Evolutionary conservation across 2,113 vertebrate genomes (phyloP).

Genomic region (Callorhinus ursinus): DNA sequence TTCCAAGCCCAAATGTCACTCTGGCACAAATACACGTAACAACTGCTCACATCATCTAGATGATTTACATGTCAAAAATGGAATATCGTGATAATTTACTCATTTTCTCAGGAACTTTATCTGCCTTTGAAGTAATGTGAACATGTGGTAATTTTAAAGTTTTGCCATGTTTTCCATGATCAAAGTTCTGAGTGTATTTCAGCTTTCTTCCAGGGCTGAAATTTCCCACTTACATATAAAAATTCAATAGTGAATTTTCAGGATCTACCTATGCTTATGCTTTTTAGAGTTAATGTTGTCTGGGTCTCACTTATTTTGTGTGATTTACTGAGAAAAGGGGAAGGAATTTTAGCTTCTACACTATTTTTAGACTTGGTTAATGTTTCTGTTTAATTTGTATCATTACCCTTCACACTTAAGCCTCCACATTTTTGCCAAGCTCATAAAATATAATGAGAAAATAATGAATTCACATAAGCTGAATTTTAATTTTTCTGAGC

Average conservation of each 20-base stretch:
- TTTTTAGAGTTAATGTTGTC: constrained; percentile 27
- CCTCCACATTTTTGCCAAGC: constrained; percentile 34
- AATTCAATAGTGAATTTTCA: constrained; percentile 5
- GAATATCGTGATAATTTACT: not conserved
- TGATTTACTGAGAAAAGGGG: not conserved
- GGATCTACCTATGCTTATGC: not conserved
- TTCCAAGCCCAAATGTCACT: not conserved
- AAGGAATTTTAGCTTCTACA: not conserved
- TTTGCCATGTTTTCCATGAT: constrained; percentile 13
- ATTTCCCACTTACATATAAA: not conserved
- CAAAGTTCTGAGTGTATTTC: not conserved
- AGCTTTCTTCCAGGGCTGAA: not conserved
- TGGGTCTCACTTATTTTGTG: not conserved
- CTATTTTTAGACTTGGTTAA: constrained; percentile 51
- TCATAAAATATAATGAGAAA: constrained; percentile 66
- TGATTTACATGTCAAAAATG: not conserved
- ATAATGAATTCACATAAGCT: constrained; percentile 63
- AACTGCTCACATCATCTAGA: not conserved
- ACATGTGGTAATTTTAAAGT: not conserved
- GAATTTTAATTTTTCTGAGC: constrained; percentile 57
- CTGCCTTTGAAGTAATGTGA: not conserved
- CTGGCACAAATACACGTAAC: not conserved
- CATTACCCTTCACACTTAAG: constrained; percentile 28
- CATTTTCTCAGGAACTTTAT: not conserved
- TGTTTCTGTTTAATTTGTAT: constrained; percentile 54